Evolutionary conservation across 2,888 invertebrate species (phyloP), one percentile per base, ranked within the genome.

Genomic region (Drosophila peninsularis): DNA sequence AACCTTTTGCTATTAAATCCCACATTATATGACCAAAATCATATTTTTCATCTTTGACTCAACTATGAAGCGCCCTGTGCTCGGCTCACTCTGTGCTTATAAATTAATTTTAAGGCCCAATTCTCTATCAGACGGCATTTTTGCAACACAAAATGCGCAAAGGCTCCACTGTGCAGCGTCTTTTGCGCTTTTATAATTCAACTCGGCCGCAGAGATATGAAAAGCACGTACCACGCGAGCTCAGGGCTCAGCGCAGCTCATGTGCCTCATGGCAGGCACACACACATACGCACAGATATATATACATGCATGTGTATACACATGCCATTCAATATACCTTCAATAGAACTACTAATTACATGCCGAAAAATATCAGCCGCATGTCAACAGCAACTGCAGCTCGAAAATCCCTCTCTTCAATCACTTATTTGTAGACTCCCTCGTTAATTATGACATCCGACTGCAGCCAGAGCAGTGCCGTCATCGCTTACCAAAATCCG

Each of bases 351-450:
- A 19, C 49, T 50, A 50, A 50, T 52, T 52, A 24, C 5, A 14
- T 9, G 49, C 19, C 3, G 9, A 36, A 2, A 9, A 14, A 34
- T 19, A 34, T 34, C 7, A 34, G 49, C 17, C 10, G 0, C 5
- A 13, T 17, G 11, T 7, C 17, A 30, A 36, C 21, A 19, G 7
- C 11, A 10, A 13, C 19, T 9, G 3, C 11, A 30, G 27, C 39
- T 17, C 39, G 5, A 2, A 4, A 2, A 24, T 5, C 24, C 9
- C 39, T 10, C 39, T 17, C 10, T 17, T 44, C 44, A 37, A 62
- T 71, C 61, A 78, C 78, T 69, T 70, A 66, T 57, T 67, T 36
- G 34, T n/a, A 32, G 34, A 64, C 36, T 56, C 64, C 27, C 32
- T 55, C 41, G 21, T 52, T 70, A 57, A 69, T 62, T 68, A 62